Base-by-base conservation (phyloP, 2,888 invertebrate genomes). In the Rhyacophila evoluta region DNA sequence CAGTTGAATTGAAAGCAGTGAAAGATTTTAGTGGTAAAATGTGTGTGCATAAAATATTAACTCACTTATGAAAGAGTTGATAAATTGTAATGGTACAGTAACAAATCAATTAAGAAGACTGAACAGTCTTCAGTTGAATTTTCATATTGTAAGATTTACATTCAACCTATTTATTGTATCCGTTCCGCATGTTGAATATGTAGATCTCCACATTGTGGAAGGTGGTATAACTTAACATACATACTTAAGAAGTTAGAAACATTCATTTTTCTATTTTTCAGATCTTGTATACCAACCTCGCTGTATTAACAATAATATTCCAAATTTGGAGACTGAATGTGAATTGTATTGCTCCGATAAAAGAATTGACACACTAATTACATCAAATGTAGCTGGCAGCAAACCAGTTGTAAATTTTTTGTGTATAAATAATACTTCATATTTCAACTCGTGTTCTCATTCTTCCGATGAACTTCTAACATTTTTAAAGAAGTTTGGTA, bases 271-370 rank as follows among this genome's bases (percentile, higher is more conserved):
- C 38, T 39, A 19, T 72, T 27, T 80, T 81, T 75, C 36, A 80
- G 80, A 55, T 72, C 33, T 73, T n/a, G 55, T 38, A 25, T 79
- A 77, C 36, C 33, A 25, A 12, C 81, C 81, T 11, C 75, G 29
- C n/a, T 80, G 80, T 67, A 33, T 39, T 1, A 11, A 25, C 19
- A 29, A 74, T 36, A 15, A 3, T 8, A 70, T 33, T n/a, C 38
- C 39, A 39, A 25, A 70, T 37, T 29, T 77, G 15, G 67, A 67
- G 41, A 71, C 76, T 10, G 70, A n/a, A 12, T 81, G 81, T 41
- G 29, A 38, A 15, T n/a, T 80, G 28, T 79, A 55, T 72, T 81
- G 81, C 33, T 67, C 81, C 36, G 79, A 81, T 33, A 72, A 80
- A 11, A 67, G 70, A 38, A 72, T 81, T 8, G 29, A 69, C 37